These are phyloP conservation scores for Oscheius myriophilus DNA, from an alignment of 2,888 invertebrate genomes.

Conservation along the genomic window DNA sequence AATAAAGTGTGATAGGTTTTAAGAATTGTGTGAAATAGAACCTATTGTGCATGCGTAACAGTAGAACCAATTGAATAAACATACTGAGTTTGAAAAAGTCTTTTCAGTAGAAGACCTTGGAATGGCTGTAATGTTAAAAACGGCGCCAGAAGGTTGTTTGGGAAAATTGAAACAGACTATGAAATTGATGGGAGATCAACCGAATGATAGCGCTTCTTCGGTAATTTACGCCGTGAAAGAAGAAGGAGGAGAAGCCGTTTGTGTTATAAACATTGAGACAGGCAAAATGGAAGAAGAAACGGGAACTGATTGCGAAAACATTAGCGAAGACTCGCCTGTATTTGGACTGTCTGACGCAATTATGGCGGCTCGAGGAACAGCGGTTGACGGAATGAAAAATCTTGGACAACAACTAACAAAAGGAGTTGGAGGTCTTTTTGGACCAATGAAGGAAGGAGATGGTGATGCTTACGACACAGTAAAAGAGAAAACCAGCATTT, in stretches of 20 bases:
- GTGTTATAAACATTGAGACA: too few species aligned
- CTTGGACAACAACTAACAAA: not conserved
- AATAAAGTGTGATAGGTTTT: conserved; percentile 2
- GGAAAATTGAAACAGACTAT: too few species aligned
- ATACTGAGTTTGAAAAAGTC: not conserved
- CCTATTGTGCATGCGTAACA: not conserved
- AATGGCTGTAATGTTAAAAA: too few species aligned
- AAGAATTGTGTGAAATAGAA: not conserved
- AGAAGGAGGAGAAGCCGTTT: too few species aligned
- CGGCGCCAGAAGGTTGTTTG: too few species aligned
- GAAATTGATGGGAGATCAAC: too few species aligned
- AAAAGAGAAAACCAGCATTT: not conserved
- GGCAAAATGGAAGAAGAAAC: too few species aligned
- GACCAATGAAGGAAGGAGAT: conserved; percentile 2
- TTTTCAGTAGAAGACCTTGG: not conserved
- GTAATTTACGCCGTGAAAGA: too few species aligned
- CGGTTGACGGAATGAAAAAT: not conserved
- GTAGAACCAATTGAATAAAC: not conserved
- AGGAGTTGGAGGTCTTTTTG: not conserved
- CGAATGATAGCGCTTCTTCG: too few species aligned
- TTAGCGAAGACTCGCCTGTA: too few species aligned
- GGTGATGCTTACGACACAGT: not conserved
- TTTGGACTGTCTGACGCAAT: too few species aligned
- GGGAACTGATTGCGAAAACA: too few species aligned
- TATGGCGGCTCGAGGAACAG: not conserved